Base-by-base conservation (phyloP, 2,888 invertebrate species). In the Tholera decimalis region DNA sequence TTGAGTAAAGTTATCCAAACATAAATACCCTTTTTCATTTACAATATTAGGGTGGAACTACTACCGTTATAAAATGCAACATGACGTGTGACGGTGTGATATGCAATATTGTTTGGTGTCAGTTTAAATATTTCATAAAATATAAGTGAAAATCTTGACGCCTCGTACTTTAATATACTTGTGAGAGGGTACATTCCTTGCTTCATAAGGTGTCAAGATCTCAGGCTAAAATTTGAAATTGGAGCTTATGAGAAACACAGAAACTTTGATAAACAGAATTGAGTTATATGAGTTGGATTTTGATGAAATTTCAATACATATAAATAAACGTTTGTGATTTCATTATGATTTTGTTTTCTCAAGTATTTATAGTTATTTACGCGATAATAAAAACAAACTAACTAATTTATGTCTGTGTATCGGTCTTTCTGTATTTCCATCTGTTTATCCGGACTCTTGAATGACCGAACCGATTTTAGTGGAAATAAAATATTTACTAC, bases 81-180 rank as follows among this genome's bases (percentile, higher is more conserved):
- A 8, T 35, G 18, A 15, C 30, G 26, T 13, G 57, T 58, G 4
- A 41, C 13, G 20, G 26, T 13, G 57, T 58, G 4, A 41, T 15
- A 24, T 15, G 58, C 41, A 57, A 41, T 59, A 41, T 24, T 15
- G 41, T 44, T 46, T 28, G 13, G 39, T 30, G 20, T 9, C 24
- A 20, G 11, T 8, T 24, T 2, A 1, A 8, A 54, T 68, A 37
- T 73, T 30, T 73, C 68, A 67, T 66, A 54, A 35, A 66, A 6
- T 53, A 15, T 35, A 24, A 50, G 35, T 73, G 11, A 7, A 18
- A 30, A 43, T 73, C 30, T 73, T 73, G 74, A 26, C 51, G 24
- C 20, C 15, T 30, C 13, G 4, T 24, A 43, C 28, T 49, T 66
- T 73, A 66, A 43, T 47, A 73, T 22, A 43, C 22, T 64, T 39